Base-by-base conservation (phyloP, 2,797 vertebrate species). In the Eupleurogrammus muticus region DNA sequence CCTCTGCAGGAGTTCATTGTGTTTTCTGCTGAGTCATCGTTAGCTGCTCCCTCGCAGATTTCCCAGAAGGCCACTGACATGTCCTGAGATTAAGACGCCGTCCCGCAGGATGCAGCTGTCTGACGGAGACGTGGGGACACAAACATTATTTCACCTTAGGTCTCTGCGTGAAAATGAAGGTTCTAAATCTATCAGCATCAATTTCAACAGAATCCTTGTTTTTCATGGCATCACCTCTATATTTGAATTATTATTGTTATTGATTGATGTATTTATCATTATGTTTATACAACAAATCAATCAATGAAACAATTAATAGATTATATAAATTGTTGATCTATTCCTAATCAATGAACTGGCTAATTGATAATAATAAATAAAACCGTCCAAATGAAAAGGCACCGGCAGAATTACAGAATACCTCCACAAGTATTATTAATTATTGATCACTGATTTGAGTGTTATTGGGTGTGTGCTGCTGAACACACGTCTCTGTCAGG, bases 1-100 rank as follows among this genome's bases (percentile, higher is more conserved):
- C 55, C 66, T 74, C 82, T 71, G 54, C 52, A 66, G 68, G 73
- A 77, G 28, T 36, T 62, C 60, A 62, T 70, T 72, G 57, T 58
- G 56, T 74, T 86, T 81, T 83, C 35, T 77, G 77, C 79, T 82
- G 83, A 85, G 28, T 82, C 73, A 58, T 20, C 81, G 62, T 56
- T 38, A 40, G 11, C 51, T 59, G 24, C 9, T 55, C 50, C 66
- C 58, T 28, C 17, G 47, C 64, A 90, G 74, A 90, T 91, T 89
- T 91, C 88, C 90, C 90, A 81, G 73, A 84, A 82, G 88, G 80
- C 83, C 77, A 2, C 61, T 55, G 66, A 58, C 71, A 46, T 44
- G 63, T 66, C 57, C 55, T 50, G 74, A 80, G 79, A 80, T 83
- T 59, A 77, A 78, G 46, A 65, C 34, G 60, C 46, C 53, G 21